Base-by-base conservation (phyloP, 2,797 vertebrate species). In the Premnoplex brunnescens region DNA sequence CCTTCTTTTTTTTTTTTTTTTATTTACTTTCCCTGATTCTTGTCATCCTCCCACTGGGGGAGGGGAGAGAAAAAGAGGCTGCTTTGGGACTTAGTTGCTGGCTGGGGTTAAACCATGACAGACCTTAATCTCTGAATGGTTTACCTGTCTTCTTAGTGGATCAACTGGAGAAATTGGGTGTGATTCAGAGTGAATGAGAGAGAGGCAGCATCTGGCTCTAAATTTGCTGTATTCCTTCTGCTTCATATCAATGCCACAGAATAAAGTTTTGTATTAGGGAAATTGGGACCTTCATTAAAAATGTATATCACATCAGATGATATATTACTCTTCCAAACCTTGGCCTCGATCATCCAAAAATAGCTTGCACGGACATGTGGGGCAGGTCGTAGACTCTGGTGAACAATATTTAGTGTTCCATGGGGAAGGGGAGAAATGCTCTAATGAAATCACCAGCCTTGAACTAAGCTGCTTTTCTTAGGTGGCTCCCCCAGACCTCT, bases 371-470 rank as follows among this genome's bases (percentile, higher is more conserved):
- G 68, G 94, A 72, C 46, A 78, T 7, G 21, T 52, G 46, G 77
- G 55, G 46, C 77, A 87, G 67, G 56, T 89, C 72, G 32, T 15
- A 68, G 80, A 66, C 73, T 76, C 89, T 82, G 46, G 48, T 84
- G 75, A 95, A 56, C 12, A 37, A 68, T 68, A 79, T 91, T 89
- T 90, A 93, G 62, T 55, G 62, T 88, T 85, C 93, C 62, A 0
- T n/a, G 37, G 85, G 93, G 94, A 88, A 88, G 43, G 83, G 80
- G 82, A 91, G 85, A 93, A 93, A 62, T 63, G 20, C 51, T 72
- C 66, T 94, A 91, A 96, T 96, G 95, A 89, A 95, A 95, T 96
- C 87, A 74, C 83, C 91, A 93, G 91, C 87, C 81, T 94, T 89
- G 79, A 93, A 75, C 55, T 71, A 37, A 92, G 71, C 87, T 89